phyloP scores from a whole-genome alignment of 2,888 invertebrate species.

The Chirona hameri region DNA sequence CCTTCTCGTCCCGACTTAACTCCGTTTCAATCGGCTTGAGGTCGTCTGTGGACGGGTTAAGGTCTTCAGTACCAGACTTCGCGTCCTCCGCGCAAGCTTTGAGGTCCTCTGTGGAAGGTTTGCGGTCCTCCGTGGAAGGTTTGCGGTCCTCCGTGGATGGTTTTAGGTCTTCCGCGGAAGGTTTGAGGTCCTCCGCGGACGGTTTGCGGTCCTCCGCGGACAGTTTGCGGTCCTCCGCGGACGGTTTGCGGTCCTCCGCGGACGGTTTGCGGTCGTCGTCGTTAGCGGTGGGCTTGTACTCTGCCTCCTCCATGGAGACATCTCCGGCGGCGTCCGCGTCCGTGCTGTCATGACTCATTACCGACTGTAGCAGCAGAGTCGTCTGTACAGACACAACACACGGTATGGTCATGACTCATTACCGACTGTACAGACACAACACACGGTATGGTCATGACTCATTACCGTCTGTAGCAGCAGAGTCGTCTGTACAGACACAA shows the following conservation, averaged over 20 bases:
- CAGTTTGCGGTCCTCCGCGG: no score
- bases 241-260: neutral
- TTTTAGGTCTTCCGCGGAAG: constrained; percentile 42
- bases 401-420: no score
- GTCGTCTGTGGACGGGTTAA: neutral
- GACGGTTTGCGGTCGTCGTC: constrained; percentile 3
- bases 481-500: neutral
- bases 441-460: neutral
- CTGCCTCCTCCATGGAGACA: constrained; percentile 31
- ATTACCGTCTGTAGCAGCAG: neutral
- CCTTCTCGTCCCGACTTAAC: neutral
- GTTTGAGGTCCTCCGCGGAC: constrained; percentile 1
- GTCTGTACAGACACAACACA: neutral
- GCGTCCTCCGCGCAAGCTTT: no score
- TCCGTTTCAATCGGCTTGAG: neutral
- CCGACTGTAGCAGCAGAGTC: constrained; percentile 6
- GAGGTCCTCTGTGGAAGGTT: no score
- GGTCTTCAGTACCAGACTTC: no score
- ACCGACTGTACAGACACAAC: no score
- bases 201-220: constrained; percentile 1
- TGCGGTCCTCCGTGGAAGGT: no score
- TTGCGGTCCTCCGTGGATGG: no score
- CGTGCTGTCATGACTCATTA: neutral
- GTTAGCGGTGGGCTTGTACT: constrained; percentile 6
- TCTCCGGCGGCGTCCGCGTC: constrained; percentile 6